Conservation (phyloP, 1,140 invertebrate genomes). For the Drosophila kikkawai region DNA sequence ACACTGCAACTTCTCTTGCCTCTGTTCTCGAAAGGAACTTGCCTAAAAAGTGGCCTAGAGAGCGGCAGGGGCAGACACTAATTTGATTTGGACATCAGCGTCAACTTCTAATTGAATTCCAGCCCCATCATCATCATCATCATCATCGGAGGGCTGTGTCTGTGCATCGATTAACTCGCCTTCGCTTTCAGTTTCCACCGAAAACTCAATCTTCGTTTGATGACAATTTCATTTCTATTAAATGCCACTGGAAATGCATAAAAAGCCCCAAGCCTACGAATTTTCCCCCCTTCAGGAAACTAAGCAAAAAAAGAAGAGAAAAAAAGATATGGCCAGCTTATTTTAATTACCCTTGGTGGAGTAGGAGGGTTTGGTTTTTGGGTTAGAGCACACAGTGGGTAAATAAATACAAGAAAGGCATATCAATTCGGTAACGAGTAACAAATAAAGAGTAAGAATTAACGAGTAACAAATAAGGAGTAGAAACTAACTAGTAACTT, state of each 20-base stretch:
- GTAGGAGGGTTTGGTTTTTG: constrained; percentile 12
- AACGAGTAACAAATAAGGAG: background rate
- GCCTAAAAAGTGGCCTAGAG: background rate
- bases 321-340: constrained; percentile 65
- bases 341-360: constrained; percentile 66
- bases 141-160: constrained; percentile 22
- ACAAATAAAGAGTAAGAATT: background rate
- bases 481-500: background rate
- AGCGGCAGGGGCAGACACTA: constrained; percentile 29
- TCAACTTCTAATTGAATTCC: constrained; percentile 72
- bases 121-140: constrained; percentile 41
- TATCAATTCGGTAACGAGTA: background rate
- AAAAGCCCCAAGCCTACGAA: constrained; percentile 32
- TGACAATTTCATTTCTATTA: constrained; percentile 82
- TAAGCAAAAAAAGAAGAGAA: constrained; percentile 19
- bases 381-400: constrained; percentile 41
- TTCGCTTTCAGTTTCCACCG: constrained; percentile 22
- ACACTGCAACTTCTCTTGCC: background rate
- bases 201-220: constrained; percentile 74
- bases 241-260: constrained; percentile 68
- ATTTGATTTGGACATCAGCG: constrained; percentile 72
- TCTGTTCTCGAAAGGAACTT: constrained; percentile 15
- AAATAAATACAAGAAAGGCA: background rate
- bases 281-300: constrained; percentile 6
- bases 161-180: constrained; percentile 68